A percentile compares a stretch with the other conserved stretches of the same genome.
Evolutionary conservation across 2,113 vertebrate species (phyloP).

Genomic region (Equus quagga): DNA sequence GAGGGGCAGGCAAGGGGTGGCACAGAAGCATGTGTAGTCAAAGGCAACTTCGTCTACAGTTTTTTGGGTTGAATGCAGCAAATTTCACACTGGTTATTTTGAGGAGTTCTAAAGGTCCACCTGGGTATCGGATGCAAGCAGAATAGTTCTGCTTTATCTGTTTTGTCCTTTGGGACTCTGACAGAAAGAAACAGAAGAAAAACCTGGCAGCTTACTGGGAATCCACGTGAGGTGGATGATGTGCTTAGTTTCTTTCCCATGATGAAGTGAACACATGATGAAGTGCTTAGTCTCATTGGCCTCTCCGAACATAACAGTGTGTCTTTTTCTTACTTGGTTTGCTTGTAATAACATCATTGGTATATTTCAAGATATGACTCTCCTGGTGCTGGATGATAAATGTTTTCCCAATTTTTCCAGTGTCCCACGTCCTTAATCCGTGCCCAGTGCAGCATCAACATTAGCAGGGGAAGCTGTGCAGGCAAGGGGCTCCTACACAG

Average conservation of each 20-base stretch:
- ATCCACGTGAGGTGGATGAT: background rate
- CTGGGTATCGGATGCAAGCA: background rate
- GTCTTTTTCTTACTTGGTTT: background rate
- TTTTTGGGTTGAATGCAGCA: background rate
- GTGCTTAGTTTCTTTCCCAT: too few relatives aligned
- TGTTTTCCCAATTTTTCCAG: background rate
- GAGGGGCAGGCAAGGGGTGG: too few relatives aligned
- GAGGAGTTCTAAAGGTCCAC: background rate
- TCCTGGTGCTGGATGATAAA: background rate
- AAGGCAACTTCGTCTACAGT: background rate
- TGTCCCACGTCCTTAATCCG: fast-evolving
- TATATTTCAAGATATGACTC: background rate
- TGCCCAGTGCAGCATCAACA: fast-evolving
- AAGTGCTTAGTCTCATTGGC: fast-evolving
- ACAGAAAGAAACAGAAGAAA: background rate
- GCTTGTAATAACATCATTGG: fast-evolving
- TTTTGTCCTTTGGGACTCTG: too few relatives aligned
- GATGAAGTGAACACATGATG: background rate
- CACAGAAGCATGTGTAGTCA: fast-evolving
- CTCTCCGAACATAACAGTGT: fast-evolving
- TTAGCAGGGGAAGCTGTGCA: fast-evolving
- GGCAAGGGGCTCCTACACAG: background rate
- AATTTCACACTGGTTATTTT: background rate
- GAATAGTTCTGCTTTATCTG: background rate
- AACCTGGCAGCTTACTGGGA: background rate